Conservation (phyloP, 2,113 vertebrate species). For the Oncorhynchus masou region DNA sequence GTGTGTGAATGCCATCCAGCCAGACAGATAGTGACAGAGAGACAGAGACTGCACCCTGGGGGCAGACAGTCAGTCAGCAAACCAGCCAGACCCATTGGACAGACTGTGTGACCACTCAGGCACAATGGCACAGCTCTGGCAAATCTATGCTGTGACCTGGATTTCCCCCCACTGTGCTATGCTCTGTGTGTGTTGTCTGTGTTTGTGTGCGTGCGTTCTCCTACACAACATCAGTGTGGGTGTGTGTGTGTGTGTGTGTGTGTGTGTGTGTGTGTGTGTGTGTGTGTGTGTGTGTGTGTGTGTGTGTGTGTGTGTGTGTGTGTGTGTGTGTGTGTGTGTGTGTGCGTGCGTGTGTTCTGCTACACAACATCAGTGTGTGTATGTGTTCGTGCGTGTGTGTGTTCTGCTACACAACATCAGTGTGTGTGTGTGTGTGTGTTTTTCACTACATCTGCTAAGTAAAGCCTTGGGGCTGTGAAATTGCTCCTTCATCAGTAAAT, state of each 20-base stretch:
- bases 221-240: neutral
- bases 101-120: conserved; percentile 63
- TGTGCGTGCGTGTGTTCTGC: neutral
- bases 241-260: neutral
- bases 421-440: neutral
- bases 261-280: neutral
- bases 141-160: conserved; percentile 65
- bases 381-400: neutral
- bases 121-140: conserved; percentile 33
- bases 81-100: conserved; percentile 63
- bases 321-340: neutral
- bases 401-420: no score
- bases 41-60: conserved; percentile 36
- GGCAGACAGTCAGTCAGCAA: conserved; percentile 57
- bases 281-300: conserved; percentile 10
- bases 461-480: conserved; percentile 69
- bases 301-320: neutral
- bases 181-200: conserved; percentile 15
- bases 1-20: neutral
- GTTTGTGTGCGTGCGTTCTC: conserved; percentile 15
- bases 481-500: conserved; percentile 72
- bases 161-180: conserved; percentile 47
- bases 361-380: no score
- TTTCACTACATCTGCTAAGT: conserved; percentile 46
- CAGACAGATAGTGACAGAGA: conserved; percentile 28